phyloP scores from a whole-genome alignment of 37 sponge, comb jelly and placozoan species.

The Bolinopsis microptera region DNA sequence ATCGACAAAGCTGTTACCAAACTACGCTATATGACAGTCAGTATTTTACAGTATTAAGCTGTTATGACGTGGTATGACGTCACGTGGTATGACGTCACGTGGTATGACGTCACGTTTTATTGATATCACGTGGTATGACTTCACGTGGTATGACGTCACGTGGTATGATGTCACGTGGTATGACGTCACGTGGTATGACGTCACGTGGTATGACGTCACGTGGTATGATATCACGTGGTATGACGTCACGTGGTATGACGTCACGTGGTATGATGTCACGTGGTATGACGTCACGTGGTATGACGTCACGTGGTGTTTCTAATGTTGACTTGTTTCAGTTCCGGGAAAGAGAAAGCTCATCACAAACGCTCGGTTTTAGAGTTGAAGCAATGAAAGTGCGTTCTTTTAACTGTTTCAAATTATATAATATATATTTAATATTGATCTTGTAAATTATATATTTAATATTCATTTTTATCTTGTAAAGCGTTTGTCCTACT shows the following conservation, averaged over 20 bases:
- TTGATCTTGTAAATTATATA: no score
- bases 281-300: background rate
- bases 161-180: background rate
- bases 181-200: background rate
- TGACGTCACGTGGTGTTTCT: background rate
- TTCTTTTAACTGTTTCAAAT: background rate
- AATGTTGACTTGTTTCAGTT: background rate
- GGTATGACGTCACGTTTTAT: background rate
- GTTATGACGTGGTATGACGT: no score
- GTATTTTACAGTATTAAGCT: no score
- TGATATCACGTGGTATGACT: no score
- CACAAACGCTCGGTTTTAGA: constrained; percentile 11
- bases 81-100: background rate
- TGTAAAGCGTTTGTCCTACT: no score
- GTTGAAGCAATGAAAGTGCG: constrained; percentile 7
- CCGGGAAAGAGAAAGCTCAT: constrained; percentile 1
- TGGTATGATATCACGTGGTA: background rate
- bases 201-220: no score
- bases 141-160: background rate
- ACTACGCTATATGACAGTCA: background rate
- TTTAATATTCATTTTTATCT: no score
- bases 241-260: background rate
- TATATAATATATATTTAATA: no score
- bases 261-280: background rate
- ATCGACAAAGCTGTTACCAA: background rate